Conservation (phyloP, 2,113 vertebrate species). For the Rhinolophus sinicus region DNA sequence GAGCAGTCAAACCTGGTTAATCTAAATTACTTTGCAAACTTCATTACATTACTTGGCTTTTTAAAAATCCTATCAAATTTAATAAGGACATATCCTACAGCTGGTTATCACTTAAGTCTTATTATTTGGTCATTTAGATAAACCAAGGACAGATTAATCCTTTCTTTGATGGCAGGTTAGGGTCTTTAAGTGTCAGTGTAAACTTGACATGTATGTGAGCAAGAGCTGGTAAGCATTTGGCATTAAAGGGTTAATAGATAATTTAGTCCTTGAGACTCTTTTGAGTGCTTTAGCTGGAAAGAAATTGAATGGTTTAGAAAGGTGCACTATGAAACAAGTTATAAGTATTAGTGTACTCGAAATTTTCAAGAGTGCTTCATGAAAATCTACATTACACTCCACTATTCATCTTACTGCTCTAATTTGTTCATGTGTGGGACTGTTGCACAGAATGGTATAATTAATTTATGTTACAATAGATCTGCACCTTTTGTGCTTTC, state of each 20-base stretch:
- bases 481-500: background rate
- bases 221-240: constrained; percentile 16
- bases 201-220: constrained; percentile 20
- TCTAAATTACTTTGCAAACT: constrained; percentile 79
- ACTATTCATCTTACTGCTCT: background rate
- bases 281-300: constrained; percentile 57
- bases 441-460: background rate
- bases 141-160: constrained; percentile 70
- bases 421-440: constrained; percentile 14
- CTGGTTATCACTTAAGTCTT: constrained; percentile 75
- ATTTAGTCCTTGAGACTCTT: constrained; percentile 62
- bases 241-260: constrained; percentile 73
- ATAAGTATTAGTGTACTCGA: constrained; percentile 67
- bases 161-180: constrained; percentile 45
- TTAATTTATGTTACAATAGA: constrained; percentile 14
- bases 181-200: constrained; percentile 59
- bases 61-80: constrained; percentile 77
- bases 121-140: constrained; percentile 75
- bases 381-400: constrained; percentile 31
- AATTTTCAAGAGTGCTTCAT: constrained; percentile 74
- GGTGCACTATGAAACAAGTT: constrained; percentile 65
- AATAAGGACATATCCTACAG: constrained; percentile 72
- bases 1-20: constrained; percentile 79
- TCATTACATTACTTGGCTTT: constrained; percentile 77
- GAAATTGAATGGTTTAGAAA: constrained; percentile 58